Percentiles rank a stretch among this genome's conserved stretches.
Conservation (phyloP, 1,140 invertebrate genomes). For the Streblospio benedicti region DNA sequence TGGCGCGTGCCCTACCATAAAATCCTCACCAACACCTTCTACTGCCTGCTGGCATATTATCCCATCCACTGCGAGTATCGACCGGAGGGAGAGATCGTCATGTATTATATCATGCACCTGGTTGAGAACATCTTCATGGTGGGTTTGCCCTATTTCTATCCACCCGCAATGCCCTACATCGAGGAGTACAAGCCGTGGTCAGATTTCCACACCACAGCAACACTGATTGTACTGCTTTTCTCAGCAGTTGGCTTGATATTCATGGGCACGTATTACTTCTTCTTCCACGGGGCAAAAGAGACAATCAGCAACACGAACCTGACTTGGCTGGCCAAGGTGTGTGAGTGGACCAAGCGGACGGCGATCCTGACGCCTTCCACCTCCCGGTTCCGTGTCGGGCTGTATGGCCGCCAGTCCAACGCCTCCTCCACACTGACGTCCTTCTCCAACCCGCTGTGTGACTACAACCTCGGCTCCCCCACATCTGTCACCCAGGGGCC, state of each 20-base stretch:
- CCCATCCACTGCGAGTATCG: conserved; percentile 9
- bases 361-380: too few relatives aligned
- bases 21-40: conserved; percentile 1
- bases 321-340: not conserved
- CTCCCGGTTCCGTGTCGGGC: too few relatives aligned
- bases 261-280: conserved; percentile 6
- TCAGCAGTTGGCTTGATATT: not conserved
- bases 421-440: too few relatives aligned
- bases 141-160: not conserved
- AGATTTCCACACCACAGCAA: not conserved
- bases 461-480: too few relatives aligned
- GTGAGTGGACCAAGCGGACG: too few relatives aligned
- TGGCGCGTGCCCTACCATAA: conserved; percentile 1
- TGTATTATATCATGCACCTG: not conserved
- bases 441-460: too few relatives aligned
- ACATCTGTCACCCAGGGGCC: too few relatives aligned
- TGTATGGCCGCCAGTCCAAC: too few relatives aligned
- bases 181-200: not conserved
- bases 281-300: not conserved
- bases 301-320: not conserved
- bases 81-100: conserved; percentile 5
- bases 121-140: conserved; percentile 11
- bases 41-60: conserved; percentile 1
- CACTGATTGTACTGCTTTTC: not conserved
- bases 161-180: not conserved